Base-by-base conservation (phyloP, 2,113 vertebrate species). In the Pluvianellus socialis region DNA sequence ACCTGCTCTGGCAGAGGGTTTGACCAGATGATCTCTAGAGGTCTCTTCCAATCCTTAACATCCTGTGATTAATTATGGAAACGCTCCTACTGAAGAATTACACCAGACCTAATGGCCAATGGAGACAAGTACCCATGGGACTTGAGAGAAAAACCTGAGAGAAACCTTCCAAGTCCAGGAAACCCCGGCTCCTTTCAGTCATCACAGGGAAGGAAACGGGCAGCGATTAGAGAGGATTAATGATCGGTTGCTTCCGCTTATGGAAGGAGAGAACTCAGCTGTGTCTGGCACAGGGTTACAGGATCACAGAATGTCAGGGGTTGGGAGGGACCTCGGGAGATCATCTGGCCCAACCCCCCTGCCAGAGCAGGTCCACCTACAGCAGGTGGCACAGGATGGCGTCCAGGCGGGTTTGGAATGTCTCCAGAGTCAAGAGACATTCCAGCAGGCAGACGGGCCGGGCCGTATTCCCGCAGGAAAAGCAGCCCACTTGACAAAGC, bases 251-350 rank as follows among this genome's bases (percentile, higher is more conserved):
- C 26, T 75, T 67, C 20, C 21, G 11, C 11, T 42, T 56, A 21
- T 1, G 0, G 42, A 27, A 74, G 23, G 24, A 73, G 49, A 47
- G n/a, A 77, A 55, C 1, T 2, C 20, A 0, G 1, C 50, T 62
- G 12, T 3, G 24, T 8, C 47, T 26, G 33, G 23, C 12, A 27
- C 7, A 6, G 21, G 14, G 18, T 9, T 38, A 38, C 38, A 38
- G 38, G 9, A 38, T 38, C 38, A 38, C 38, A 38, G 38, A 38
- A 38, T 38, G 38, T 38, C 9, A 38, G 38, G 38, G 38, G 38
- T 38, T 38, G 38, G 38, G 38, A 38, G 38, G 38, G 38, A 38
- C 38, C 38, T 38, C 38, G 7, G 38, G 38, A 38, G 38, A 38
- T 38, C 38, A 38, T 38, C 38, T 38, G 38, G 38, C 9, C 38